Evolutionary conservation across 2,113 vertebrate species (phyloP), one percentile per base, ranked within the genome.

Genomic region (Aegypius monachus): DNA sequence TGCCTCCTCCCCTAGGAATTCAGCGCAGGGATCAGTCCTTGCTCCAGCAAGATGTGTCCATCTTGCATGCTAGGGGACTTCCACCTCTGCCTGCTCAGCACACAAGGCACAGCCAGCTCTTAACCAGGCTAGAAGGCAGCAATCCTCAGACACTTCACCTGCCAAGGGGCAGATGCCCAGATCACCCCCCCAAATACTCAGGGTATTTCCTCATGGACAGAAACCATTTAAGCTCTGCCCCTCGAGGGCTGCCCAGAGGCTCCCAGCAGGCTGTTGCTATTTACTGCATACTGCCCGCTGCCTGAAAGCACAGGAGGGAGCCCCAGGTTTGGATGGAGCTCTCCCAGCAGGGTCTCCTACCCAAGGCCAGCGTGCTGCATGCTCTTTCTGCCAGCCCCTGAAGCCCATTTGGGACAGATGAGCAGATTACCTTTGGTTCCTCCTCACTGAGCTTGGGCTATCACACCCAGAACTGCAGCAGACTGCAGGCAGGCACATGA

Each of bases 161-260:
- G 19, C 22, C 79, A 17, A 6, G 36, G 47, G 42, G 15, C 1
- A 1, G 43, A 10, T 53, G 48, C 22, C 47, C 31, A 40, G 19
- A 63, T 47, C 20, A 38, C 48, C 14, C 13, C 18, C 31, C 29
- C 45, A 29, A 13, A 26, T 0, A 0, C 78, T n/a, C 12, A 38
- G 59, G 53, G 11, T 16, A 10, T 9, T 0, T 0, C 66, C 48
- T 56, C 26, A 18, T 3, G 27, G 34, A 50, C 52, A 84, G 67
- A 43, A 83, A 48, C 7, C 56, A 22, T 25, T 38, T 18, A 10
- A 70, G 25, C n/a, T 55, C 40, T 90, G 80, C 11, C 55, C 40
- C 38, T 40, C 2, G 0, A 34, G 40, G 13, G 48, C 50, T 48
- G 52, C 32, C 50, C 32, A 6, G 40, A 40, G 45, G 79, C 40